Evolutionary conservation across 2,797 vertebrate species (phyloP).

Genomic region (Delichon dasypus): DNA sequence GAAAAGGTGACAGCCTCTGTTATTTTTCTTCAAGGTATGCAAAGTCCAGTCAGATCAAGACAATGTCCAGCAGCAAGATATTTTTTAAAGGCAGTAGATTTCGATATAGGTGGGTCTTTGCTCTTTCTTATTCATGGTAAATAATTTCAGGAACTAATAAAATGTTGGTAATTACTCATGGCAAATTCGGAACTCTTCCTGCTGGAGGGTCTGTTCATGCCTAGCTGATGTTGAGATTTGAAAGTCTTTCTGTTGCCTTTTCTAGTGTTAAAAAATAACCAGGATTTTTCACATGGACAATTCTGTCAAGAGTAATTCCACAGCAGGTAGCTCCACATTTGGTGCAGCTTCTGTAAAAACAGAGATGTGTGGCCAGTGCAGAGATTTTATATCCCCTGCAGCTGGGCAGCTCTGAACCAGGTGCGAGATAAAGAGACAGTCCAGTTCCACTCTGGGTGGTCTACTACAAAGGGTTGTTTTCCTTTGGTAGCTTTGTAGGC

Average conservation of each 20-base stretch:
- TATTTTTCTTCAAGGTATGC: conserved; percentile 84
- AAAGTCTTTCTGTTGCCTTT: neutral
- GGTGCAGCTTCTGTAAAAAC: neutral
- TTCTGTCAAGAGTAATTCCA: neutral
- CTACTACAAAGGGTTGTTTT: neutral
- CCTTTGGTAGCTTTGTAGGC: neutral
- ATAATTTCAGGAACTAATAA: neutral
- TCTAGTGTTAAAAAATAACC: neutral
- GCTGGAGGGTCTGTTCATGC: neutral
- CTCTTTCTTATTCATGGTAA: neutral
- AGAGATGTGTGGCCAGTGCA: fast-evolving
- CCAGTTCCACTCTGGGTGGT: neutral
- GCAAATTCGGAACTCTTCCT: neutral
- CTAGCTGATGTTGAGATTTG: neutral
- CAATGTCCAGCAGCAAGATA: conserved; percentile 96
- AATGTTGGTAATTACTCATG: neutral
- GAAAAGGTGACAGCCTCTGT: neutral
- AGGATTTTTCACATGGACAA: neutral
- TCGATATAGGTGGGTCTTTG: conserved; percentile 88
- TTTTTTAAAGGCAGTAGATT: conserved; percentile 99
- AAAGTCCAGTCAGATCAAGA: conserved; percentile 99
- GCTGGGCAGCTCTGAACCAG: neutral
- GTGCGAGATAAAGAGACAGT: neutral
- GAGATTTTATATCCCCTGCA: neutral
- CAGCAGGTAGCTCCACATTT: neutral